Evolutionary conservation across 35 echinoderm and acorn worm genomes (phyloP).

Genomic region (Diadema setosum): DNA sequence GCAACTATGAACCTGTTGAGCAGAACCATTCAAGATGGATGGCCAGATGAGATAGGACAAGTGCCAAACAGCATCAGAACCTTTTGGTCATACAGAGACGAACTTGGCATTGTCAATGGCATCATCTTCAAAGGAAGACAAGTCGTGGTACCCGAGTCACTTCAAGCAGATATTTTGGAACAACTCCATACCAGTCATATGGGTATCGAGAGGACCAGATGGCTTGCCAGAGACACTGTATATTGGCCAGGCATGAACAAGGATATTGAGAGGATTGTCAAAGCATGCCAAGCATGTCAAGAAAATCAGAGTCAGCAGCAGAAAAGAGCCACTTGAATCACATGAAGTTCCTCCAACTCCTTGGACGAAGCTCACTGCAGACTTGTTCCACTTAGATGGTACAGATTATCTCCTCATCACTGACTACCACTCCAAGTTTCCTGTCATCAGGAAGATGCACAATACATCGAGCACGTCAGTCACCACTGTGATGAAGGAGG

Average conservation of each 20-base stretch:
- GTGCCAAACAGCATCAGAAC: no score
- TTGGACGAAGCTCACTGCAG: slow-evolving; percentile 53
- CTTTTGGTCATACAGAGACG: slow-evolving; percentile 48
- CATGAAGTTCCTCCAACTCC: slow-evolving; percentile 57
- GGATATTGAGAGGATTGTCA: slow-evolving; percentile 19
- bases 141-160: slow-evolving; percentile 40
- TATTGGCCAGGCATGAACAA: slow-evolving; percentile 74
- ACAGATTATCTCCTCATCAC: slow-evolving; percentile 35
- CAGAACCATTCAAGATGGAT: slow-evolving; percentile 14
- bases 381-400: background rate
- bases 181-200: slow-evolving; percentile 56
- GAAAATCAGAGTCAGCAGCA: slow-evolving; percentile 8
- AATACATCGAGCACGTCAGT: slow-evolving; percentile 36
- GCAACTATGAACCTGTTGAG: slow-evolving; percentile 40
- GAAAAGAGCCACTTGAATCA: background rate
- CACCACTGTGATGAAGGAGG: background rate
- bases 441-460: slow-evolving; percentile 35
- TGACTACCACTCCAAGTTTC: slow-evolving; percentile 66
- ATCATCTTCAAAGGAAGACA: slow-evolving; percentile 64
- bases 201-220: slow-evolving; percentile 68
- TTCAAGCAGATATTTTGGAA: slow-evolving; percentile 44
- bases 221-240: slow-evolving; percentile 22
- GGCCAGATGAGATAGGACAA: background rate
- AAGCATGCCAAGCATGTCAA: slow-evolving; percentile 30
- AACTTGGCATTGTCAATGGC: slow-evolving; percentile 56